Percentiles rank a stretch among this genome's conserved stretches.
Evolutionary conservation across 2,797 vertebrate species (phyloP).

Genomic region (Spondyliosoma cantharus): DNA sequence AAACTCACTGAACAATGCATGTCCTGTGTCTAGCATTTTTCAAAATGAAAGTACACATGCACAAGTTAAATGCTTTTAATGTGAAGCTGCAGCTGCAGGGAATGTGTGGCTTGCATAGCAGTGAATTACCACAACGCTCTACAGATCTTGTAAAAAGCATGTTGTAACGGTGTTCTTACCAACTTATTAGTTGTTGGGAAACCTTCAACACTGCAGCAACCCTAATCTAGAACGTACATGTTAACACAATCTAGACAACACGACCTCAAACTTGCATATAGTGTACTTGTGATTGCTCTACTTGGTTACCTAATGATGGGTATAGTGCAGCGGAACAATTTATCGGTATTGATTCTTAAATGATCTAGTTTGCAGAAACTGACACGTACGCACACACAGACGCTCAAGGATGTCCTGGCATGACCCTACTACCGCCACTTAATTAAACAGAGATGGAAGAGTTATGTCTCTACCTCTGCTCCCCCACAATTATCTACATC

Average conservation of each 20-base stretch:
- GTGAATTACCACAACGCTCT: too few relatives aligned
- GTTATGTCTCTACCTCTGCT: conserved; percentile 32
- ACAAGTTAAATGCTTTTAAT: too few relatives aligned
- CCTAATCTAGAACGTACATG: conserved; percentile 4
- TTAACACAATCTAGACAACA: conserved; percentile 10
- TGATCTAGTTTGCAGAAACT: conserved; percentile 28
- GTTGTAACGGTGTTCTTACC: too few relatives aligned
- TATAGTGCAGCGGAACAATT: conserved; percentile 24
- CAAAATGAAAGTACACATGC: too few relatives aligned
- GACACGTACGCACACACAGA: not conserved
- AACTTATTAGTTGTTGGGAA: too few relatives aligned
- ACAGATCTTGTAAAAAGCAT: too few relatives aligned
- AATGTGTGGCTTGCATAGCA: too few relatives aligned
- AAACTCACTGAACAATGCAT: too few relatives aligned
- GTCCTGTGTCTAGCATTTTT: too few relatives aligned
- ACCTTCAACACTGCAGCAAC: too few relatives aligned
- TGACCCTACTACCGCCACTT: conserved; percentile 50
- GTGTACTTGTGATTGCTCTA: not conserved
- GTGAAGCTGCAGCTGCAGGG: too few relatives aligned
- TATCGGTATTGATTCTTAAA: conserved; percentile 37
- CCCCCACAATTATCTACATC: conserved; percentile 30
- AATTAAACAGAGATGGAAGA: conserved; percentile 59
- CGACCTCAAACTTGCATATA: conserved; percentile 1
- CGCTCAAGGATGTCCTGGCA: conserved; percentile 45
- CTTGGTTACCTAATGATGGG: conserved; percentile 23